Base-by-base conservation (phyloP, 1,140 invertebrate genomes). In the Zaprionus davidi region DNA sequence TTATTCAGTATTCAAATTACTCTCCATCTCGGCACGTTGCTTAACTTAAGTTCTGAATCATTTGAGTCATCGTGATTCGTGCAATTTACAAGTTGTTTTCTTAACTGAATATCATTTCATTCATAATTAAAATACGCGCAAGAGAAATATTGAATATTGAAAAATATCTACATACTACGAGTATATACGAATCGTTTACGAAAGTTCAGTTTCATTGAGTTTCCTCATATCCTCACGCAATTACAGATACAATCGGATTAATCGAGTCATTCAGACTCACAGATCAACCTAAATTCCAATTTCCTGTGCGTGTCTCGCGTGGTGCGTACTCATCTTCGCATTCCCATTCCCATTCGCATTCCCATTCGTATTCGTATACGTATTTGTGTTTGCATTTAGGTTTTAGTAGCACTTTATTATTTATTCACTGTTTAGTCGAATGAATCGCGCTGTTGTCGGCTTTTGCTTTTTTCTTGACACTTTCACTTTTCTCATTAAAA, bases 401-500 rank as follows among this genome's bases (percentile, higher is more conserved):
- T 67, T 60, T 78, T 78, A 76, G 79, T 79, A 70, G 55, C 71
- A 62, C 67, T 71, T 65, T 71, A 77, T 84, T 87, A 76, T 87
- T 87, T 88, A 84, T 84, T 87, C 85, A 78, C 81, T 78, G 84
- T 81, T 78, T 79, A 87, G 78, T 24, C 49, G 64, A 59, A 60
- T 55, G 58, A 24, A 31, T 68, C 69, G 51, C 69, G 51, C 62
- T 58, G 57, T 65, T 68, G 78, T 71, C 65, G n/a, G 41, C 59
- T 44, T 65, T 44, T 20, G 22, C 55, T 76, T 68, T 63, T 88
- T 88, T 88, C 78, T 88, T 88, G 84, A 88, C 84, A 88, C 84
- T 88, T 87, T 87, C 86, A 87, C 84, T 88, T 88, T 88, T 88
- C 85, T 88, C 84, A 88, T 88, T 88, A 84, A 88, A 87, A 84